Conservation (phyloP, 2,888 invertebrate genomes). For the Acanthosoma haemorrhoidale region DNA sequence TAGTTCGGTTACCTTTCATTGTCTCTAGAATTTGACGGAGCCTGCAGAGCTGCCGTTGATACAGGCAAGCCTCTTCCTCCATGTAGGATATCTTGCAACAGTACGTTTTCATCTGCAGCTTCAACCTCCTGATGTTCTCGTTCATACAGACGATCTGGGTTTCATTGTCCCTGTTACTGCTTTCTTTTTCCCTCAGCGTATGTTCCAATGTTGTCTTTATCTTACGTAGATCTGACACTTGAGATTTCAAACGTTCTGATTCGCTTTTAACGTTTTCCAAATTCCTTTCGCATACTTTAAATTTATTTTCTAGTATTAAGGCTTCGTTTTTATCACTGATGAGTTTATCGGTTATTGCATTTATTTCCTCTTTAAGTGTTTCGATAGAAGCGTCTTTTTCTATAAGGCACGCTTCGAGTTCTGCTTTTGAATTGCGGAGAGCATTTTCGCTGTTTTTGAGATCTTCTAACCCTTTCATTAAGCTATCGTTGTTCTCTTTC, state of each 20-base stretch:
- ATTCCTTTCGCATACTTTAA: not conserved
- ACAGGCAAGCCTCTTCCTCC: constrained; percentile 30
- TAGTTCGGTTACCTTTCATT: constrained; percentile 37
- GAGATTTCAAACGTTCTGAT: constrained; percentile 18
- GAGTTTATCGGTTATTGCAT: not conserved
- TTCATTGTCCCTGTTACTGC: constrained; percentile 26
- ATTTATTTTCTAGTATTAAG: not conserved
- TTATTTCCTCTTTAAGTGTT: constrained; percentile 16
- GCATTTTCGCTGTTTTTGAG: not conserved
- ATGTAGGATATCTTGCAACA: constrained; percentile 25
- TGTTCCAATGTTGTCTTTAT: constrained; percentile 17
- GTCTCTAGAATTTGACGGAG: constrained; percentile 33
- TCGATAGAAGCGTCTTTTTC: constrained; percentile 23
- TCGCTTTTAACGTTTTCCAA: constrained; percentile 20
- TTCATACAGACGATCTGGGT: constrained; percentile 25
- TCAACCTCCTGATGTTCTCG: constrained; percentile 5
- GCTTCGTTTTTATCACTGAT: constrained; percentile 7
- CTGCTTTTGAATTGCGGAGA: constrained; percentile 2
- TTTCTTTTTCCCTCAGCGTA: constrained; percentile 19
- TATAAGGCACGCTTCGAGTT: constrained; percentile 8
- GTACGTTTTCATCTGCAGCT: constrained; percentile 24
- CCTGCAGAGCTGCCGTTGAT: constrained; percentile 32
- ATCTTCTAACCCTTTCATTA: constrained; percentile 18
- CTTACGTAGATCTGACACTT: constrained; percentile 28
- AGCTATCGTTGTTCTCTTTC: constrained; percentile 16